Evolutionary conservation across 1,140 invertebrate genomes (phyloP).

Genomic region (Drosophila pectinifera): DNA sequence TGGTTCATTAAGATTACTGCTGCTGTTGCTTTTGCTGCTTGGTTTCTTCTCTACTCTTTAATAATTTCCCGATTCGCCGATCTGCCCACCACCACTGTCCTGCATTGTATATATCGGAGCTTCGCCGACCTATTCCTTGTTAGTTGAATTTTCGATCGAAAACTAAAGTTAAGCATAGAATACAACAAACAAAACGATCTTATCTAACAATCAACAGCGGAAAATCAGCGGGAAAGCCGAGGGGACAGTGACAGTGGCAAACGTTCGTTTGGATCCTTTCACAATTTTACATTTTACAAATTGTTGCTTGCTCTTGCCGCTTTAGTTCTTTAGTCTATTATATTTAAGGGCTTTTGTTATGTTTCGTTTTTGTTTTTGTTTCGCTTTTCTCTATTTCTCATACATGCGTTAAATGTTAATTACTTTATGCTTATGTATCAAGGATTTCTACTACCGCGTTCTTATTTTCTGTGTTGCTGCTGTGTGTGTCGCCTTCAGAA

Average conservation of each 20-base stretch:
- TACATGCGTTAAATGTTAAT: slow-evolving; percentile 65
- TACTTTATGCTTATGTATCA: slow-evolving; percentile 78
- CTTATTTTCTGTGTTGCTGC: slow-evolving; percentile 33
- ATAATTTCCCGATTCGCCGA: slow-evolving; percentile 12
- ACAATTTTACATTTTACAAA: slow-evolving; percentile 64
- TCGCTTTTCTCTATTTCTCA: slow-evolving; percentile 53
- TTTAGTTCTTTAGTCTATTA: slow-evolving; percentile 49
- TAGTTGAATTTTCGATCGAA: slow-evolving; percentile 24
- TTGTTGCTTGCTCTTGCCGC: slow-evolving; percentile 34
- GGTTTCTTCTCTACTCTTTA: slow-evolving; percentile 11
- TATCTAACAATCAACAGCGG: slow-evolving; percentile 16
- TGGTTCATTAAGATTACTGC: slow-evolving; percentile 28
- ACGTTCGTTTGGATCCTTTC: slow-evolving; percentile 42
- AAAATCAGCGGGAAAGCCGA: slow-evolving; percentile 1
- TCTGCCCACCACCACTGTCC: slow-evolving; percentile 27
- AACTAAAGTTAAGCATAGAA: slow-evolving; percentile 45
- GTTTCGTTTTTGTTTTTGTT: slow-evolving; percentile 28
- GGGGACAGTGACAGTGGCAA: slow-evolving; percentile 27
- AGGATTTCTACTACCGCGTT: slow-evolving; percentile 79
- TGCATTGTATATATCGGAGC: not conserved
- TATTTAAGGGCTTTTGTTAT: slow-evolving; percentile 40
- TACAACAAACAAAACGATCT: slow-evolving; percentile 43
- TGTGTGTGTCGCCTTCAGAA: slow-evolving; percentile 40
- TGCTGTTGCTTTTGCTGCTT: slow-evolving; percentile 29
- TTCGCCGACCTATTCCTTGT: not conserved